Evolutionary conservation across 2,888 invertebrate species (phyloP).

Genomic region (Volucella inanis): DNA sequence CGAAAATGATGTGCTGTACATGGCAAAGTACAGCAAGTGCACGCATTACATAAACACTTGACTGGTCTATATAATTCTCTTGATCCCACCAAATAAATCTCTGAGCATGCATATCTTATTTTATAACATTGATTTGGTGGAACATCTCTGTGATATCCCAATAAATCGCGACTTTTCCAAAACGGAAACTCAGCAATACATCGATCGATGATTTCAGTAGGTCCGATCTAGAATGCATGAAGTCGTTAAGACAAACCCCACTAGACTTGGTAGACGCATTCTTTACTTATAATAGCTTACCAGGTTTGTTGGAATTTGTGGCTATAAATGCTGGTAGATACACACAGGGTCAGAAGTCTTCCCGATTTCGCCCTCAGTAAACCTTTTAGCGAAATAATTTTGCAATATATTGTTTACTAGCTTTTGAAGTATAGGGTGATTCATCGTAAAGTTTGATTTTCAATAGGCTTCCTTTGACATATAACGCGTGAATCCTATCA

Average conservation of each 20-base stretch:
- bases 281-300: too few relatives aligned
- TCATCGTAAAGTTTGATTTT: too few relatives aligned
- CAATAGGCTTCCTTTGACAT: too few relatives aligned
- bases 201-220: conserved; percentile 23
- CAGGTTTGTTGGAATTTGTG: too few relatives aligned
- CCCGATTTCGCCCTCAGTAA: conserved; percentile 54
- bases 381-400: conserved; percentile 65
- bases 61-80: conserved; percentile 12
- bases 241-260: conserved; percentile 77
- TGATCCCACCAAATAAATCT: conserved; percentile 53
- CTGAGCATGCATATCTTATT: conserved; percentile 28
- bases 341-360: conserved; percentile 1
- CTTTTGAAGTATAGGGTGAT: conserved; percentile 54
- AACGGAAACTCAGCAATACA: background rate
- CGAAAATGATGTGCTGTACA: conserved; percentile 60
- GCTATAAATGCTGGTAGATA: conserved; percentile 8
- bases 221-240: conserved; percentile 79
- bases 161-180: conserved; percentile 2
- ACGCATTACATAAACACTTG: too few relatives aligned
- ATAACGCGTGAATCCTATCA: too few relatives aligned
- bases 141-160: conserved; percentile 14
- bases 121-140: conserved; percentile 49
- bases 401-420: conserved; percentile 66
- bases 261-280: conserved; percentile 77
- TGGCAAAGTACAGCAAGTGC: conserved; percentile 36